These are phyloP conservation scores for Tretioscincus oriximinensis DNA, from an alignment of 2,113 vertebrate genomes.

Conservation along the genomic window DNA sequence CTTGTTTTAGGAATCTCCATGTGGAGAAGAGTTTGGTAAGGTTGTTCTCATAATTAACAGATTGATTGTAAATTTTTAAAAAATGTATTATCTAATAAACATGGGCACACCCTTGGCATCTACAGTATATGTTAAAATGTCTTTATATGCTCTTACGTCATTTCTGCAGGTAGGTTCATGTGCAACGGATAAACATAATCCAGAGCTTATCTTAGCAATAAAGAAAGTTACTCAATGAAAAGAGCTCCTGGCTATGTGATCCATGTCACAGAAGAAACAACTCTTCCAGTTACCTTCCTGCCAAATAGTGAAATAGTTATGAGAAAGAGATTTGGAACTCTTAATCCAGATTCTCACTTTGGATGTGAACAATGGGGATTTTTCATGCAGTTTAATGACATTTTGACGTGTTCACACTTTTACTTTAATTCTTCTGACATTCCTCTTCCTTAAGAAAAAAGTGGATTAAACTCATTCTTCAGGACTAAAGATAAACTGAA, in stretches of 20 bases:
- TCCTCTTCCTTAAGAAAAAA: too few species aligned
- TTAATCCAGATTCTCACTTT: neutral
- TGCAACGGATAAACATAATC: neutral
- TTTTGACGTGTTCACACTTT: too few species aligned
- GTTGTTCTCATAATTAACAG: constrained; percentile 24
- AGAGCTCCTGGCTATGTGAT: neutral
- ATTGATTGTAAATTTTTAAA: constrained; percentile 11
- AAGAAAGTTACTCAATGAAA: neutral
- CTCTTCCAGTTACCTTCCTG: neutral
- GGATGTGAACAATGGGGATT: too few species aligned
- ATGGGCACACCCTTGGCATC: constrained; percentile 36
- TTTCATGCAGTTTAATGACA: too few species aligned
- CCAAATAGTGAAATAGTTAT: neutral
- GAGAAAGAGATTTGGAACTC: neutral
- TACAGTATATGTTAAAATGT: neutral
- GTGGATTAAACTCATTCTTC: too few species aligned
- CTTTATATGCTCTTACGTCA: constrained; percentile 16
- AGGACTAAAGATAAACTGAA: too few species aligned
- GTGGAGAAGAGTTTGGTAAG: fast-evolving
- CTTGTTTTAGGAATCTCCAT: neutral
- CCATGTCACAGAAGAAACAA: neutral
- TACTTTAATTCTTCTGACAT: too few species aligned
- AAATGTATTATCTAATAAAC: constrained; percentile 42
- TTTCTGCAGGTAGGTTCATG: neutral
- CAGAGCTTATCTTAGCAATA: constrained; percentile 11